Evolutionary conservation across 2,113 vertebrate species (phyloP).

Genomic region (Brachyhypopomus gauderio): DNA sequence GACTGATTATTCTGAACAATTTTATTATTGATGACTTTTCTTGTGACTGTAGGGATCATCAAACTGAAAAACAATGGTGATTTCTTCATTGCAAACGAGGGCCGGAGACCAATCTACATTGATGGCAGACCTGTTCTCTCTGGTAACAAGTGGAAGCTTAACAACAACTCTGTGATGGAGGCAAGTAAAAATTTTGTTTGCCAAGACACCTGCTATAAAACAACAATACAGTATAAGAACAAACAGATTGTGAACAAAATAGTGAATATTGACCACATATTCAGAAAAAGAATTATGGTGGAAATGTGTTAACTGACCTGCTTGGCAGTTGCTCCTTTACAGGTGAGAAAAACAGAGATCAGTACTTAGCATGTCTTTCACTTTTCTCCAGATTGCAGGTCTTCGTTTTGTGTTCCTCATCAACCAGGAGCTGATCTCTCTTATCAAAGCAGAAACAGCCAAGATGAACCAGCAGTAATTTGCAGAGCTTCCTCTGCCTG

Average conservation of each 20-base stretch:
- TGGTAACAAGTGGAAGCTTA: constrained; percentile 94
- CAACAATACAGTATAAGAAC: too few species aligned
- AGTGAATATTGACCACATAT: too few species aligned
- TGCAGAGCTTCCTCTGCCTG: not conserved
- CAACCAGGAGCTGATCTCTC: constrained; percentile 92
- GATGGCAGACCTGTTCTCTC: constrained; percentile 91
- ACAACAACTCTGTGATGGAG: constrained; percentile 95
- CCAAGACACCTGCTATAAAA: not conserved
- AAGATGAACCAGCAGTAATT: constrained; percentile 89
- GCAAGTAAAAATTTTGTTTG: constrained; percentile 59
- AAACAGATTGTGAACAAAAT: too few species aligned
- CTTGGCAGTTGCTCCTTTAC: not conserved
- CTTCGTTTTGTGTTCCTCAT: constrained; percentile 96
- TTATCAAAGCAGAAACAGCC: constrained; percentile 93
- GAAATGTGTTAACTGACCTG: too few species aligned
- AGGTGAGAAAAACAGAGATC: not conserved
- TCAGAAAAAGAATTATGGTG: too few species aligned
- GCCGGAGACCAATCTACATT: constrained; percentile 90
- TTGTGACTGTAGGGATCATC: constrained; percentile 81
- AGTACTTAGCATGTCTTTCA: constrained; percentile 6
- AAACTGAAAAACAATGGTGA: constrained; percentile 95
- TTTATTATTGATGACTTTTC: not conserved
- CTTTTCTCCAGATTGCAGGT: constrained; percentile 83
- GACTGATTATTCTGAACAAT: not conserved
- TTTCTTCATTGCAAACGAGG: constrained; percentile 95